Conservation (phyloP, 2,888 invertebrate genomes). For the Andrena trimmerana region DNA sequence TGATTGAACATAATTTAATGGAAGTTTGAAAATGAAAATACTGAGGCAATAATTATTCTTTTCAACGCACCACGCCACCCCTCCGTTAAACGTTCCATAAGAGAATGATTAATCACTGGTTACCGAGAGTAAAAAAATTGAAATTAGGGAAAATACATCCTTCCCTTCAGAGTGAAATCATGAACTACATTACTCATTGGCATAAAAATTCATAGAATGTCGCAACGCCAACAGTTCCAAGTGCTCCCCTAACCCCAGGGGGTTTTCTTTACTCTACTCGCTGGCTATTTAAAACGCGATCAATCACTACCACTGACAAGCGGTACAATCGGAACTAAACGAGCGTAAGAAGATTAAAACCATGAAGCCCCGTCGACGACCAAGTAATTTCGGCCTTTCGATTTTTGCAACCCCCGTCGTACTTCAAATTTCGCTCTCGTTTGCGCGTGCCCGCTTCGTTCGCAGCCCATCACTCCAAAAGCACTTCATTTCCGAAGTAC, state of each 20-base stretch:
- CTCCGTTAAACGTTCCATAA: too few species aligned
- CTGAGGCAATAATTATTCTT: too few species aligned
- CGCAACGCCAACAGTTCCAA: neutral
- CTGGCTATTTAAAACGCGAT: constrained; percentile 33
- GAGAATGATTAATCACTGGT: too few species aligned
- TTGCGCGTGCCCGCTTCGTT: constrained; percentile 19
- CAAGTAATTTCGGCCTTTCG: constrained; percentile 20
- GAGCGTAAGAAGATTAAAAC: constrained; percentile 37
- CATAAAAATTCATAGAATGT: too few species aligned
- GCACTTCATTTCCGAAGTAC: constrained; percentile 51
- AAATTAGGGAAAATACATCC: too few species aligned
- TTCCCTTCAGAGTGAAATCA: too few species aligned
- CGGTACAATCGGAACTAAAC: constrained; percentile 42
- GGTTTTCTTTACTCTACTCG: neutral
- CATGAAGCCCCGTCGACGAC: constrained; percentile 4
- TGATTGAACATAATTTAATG: too few species aligned
- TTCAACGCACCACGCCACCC: too few species aligned
- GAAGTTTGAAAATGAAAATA: too few species aligned
- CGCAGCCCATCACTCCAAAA: constrained; percentile 3
- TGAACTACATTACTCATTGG: too few species aligned
- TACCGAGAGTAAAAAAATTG: too few species aligned
- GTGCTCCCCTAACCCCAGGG: neutral
- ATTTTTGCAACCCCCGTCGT: constrained; percentile 4
- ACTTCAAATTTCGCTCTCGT: constrained; percentile 22
- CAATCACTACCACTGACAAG: constrained; percentile 38